phyloP scores from a whole-genome alignment of 35 echinoderm and acorn worm species.

The Strongylocentrotus purpuratus region DNA sequence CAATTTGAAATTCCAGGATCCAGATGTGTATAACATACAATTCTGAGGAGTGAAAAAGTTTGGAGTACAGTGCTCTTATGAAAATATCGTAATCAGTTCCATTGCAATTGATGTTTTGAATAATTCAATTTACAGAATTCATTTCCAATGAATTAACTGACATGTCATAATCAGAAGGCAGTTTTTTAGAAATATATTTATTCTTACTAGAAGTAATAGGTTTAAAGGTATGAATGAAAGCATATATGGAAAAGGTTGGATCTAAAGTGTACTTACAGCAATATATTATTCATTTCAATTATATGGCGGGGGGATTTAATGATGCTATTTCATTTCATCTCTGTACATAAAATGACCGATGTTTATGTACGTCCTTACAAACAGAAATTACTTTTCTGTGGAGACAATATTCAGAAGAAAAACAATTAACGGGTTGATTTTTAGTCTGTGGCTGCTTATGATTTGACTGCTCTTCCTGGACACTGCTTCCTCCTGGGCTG shows the following conservation, averaged over 20 bases:
- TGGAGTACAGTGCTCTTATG: too few relatives aligned
- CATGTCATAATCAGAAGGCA: neutral
- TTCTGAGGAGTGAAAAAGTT: too few relatives aligned
- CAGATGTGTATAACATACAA: too few relatives aligned
- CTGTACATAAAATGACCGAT: too few relatives aligned
- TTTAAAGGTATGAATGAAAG: neutral
- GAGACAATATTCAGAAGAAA: neutral
- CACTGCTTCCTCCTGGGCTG: neutral
- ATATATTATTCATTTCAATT: neutral
- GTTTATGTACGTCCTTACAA: too few relatives aligned
- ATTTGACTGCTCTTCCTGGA: neutral
- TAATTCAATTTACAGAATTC: neutral
- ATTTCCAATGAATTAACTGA: neutral
- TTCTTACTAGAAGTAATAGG: neutral
- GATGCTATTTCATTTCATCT: neutral
- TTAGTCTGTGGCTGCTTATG: neutral
- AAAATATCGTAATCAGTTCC: neutral
- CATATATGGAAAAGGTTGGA: neutral
- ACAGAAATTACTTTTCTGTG: neutral
- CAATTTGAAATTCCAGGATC: neutral
- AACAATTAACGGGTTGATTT: neutral
- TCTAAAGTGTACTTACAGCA: neutral
- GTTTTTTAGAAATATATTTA: neutral
- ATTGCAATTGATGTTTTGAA: neutral
- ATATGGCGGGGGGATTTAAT: neutral